Evolutionary conservation across 2,888 invertebrate species (phyloP).

Genomic region (Ischnura elegans): DNA sequence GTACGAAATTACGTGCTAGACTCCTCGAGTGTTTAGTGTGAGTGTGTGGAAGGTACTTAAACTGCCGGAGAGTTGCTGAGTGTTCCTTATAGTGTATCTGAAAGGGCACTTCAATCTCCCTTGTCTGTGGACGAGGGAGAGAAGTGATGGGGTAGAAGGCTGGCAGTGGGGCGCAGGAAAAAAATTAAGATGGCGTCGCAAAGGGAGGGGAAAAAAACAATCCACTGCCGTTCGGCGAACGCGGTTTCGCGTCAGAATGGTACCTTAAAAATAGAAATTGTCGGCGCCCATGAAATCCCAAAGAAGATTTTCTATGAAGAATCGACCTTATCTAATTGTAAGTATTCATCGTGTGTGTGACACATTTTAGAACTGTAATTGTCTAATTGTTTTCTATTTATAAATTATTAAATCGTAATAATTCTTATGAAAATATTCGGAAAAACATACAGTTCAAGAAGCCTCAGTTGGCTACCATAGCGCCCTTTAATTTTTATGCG

Average conservation of each 20-base stretch:
- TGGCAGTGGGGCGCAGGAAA: background rate
- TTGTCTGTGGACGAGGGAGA: background rate
- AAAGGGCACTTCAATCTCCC: background rate
- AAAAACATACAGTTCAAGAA: too few species aligned
- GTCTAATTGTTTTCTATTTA: too few species aligned
- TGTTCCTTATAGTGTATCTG: background rate
- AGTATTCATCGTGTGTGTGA: too few species aligned
- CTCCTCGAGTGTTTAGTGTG: conserved; percentile 18
- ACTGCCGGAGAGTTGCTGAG: background rate
- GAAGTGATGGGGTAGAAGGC: background rate
- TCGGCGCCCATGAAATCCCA: background rate
- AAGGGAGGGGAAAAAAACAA: background rate
- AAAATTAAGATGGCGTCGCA: too few species aligned
- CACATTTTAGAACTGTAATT: too few species aligned
- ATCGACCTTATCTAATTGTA: too few species aligned
- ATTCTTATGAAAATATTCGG: too few species aligned
- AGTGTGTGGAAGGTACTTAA: background rate
- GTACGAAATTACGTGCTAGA: conserved; percentile 27
- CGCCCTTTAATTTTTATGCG: too few species aligned
- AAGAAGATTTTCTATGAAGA: too few species aligned
- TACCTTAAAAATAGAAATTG: background rate
- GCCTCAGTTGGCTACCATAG: too few species aligned
- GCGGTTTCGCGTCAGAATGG: background rate
- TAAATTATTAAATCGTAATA: too few species aligned
- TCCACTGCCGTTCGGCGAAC: background rate